Evolutionary conservation across 2,888 invertebrate genomes (phyloP), one percentile per base, ranked within the genome.

Genomic region (Drosophila setosimentum): DNA sequence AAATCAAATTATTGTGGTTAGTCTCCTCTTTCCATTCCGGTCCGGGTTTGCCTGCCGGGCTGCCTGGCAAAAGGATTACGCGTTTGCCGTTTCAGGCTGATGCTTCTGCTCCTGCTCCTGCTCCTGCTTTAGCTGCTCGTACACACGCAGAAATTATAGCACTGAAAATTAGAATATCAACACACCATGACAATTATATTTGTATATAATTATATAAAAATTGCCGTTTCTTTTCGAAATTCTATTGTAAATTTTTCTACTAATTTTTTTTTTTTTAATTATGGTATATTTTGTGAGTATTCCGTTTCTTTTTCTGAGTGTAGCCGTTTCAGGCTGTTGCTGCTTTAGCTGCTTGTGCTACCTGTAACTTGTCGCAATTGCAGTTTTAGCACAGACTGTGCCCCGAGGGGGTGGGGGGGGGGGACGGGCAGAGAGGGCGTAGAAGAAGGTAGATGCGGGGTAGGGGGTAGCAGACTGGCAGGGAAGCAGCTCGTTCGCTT

Each of bases 1-100:
- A 87, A 87, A 87, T 87, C 87, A 87, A 87, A 87, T 87, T 87
- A 89, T 87, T 87, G 87, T 81, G 87, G 89, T 84, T 88, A 68
- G 70, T 72, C 66, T 78, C 45, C 8, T 24, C 24, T 24, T 24
- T 4, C 45, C 59, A 66, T 57, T 30, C 30, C 55, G 35, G 37
- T 24, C 27, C 73, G 68, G 45, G 45, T 45, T 62, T 53, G 77
- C 32, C 73, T 66, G 73, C 42, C 63, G 63, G 77, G 77, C 82
- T 76, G 72, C 70, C 82, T 80, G 76, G 86, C 80, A 88, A 83
- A 88, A 83, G 85, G 88, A 84, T 84, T 84, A 84, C 83, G 73
- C 81, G 69, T 53, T 54, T 53, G 51, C 30, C 21, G 51, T 30
- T 32, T 30, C 21, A 8, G 45, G 2, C 24, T 45, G 45, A 24